Evolutionary conservation across 2,113 vertebrate species (phyloP), one percentile per base, ranked within the genome.

Genomic region (Mesitornis unicolor): DNA sequence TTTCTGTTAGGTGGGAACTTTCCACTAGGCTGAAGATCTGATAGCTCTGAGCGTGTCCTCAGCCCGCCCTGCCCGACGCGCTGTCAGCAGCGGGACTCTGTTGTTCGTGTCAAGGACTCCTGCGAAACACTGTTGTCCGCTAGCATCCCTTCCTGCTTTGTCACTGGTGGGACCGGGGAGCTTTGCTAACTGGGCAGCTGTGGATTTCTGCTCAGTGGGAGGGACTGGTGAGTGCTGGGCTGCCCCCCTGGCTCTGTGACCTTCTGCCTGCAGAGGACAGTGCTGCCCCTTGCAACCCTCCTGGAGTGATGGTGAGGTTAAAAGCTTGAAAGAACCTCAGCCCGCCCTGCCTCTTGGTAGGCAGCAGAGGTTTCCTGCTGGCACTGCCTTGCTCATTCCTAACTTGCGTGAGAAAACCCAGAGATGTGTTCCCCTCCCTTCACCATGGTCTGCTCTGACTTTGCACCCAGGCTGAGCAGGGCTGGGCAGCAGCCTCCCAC

Each of bases 241-340:
- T 76, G 53, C 35, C 19, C 38, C 0, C 0, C 33, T 61, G 75
- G 18, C 80, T 51, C 81, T 0, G 2, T 61, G 54, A 31, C 26
- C 18, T 26, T 43, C 42, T 78, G 25, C 42, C n/a, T 0, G 0
- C 36, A 13, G 35, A 45, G 42, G 25, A 31, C 7, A 2, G 51
- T 7, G 63, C 45, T 59, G 69, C 60, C n/a, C n/a, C n/a, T n/a
- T n/a, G n/a, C n/a, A n/a, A n/a, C n/a, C n/a, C n/a, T n/a, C n/a
- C n/a, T n/a, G n/a, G n/a, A n/a, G n/a, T n/a, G n/a, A n/a, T n/a
- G 4, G 28, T 31, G 29, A 6, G 36, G 8, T 36, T 48, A 28
- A 36, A 56, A n/a, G 45, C 45, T 31, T n/a, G 28, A 15, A 33
- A 50, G 61, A 19, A 51, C 25, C 33, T 65, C 22, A 1, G 3